Base-by-base conservation (phyloP, 1,140 invertebrate species). In the Drosophila subpulchrella region DNA sequence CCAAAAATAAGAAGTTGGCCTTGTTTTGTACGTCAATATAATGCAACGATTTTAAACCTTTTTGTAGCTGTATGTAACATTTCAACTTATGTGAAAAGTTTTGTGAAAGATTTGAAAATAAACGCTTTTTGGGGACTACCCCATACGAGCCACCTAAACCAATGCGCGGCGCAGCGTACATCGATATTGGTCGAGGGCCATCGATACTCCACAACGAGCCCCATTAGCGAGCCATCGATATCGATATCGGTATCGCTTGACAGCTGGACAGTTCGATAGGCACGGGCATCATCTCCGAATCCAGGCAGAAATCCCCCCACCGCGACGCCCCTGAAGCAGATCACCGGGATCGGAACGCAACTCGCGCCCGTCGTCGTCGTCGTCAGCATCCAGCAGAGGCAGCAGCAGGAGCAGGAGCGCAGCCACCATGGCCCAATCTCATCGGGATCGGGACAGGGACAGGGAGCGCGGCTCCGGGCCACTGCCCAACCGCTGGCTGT, bases 401-500 rank as follows among this genome's bases (percentile, higher is more conserved):
- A 17, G 10, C 15, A 50, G 48, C 27, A 50, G 50, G 5, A 27
- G 12, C 13, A 54, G 34, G 4, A 15, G 32, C 20, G 38, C 10
- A 20, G 17, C 17, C 42, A 13, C 46, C 13, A 86, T 86, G 83
- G 56, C 81, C 39, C 74, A 78, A 27, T 75, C 83, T 27, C 78
- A 85, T 36, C 78, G 57, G 30, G 78, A 81, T 36, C 84, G 83
- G 20, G 75, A 84, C 34, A 70, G 57, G 27, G 78, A 81, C 30
- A 79, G 83, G 20, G 75, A 81, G 42, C 68, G 83, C n/a, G 80
- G 78, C 36, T 94, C 95, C 57, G 96, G 95, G 4, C 94, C 95
- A 5, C 92, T 98, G 44, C 98, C 98, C 15, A 95, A 96, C 46
- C 94, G 98, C 71, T 99, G 98, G 98, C 93, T 98, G 1, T 94